These are phyloP conservation scores for Ara ararauna DNA, from an alignment of 2,797 vertebrate species.

Conservation along the genomic window DNA sequence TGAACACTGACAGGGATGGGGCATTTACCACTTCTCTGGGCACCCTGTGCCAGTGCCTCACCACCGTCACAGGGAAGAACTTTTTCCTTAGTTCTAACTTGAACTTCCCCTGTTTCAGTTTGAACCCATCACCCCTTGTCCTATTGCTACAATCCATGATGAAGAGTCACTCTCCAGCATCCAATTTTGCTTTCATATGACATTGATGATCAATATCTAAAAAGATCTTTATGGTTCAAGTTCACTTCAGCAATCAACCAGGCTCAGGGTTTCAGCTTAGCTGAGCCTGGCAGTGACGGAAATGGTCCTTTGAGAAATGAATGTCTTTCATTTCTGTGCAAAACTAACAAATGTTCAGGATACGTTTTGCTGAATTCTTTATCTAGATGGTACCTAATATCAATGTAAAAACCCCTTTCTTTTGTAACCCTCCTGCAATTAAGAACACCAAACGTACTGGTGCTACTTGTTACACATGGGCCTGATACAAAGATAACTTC, in stretches of 20 bases:
- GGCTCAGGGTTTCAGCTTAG: neutral
- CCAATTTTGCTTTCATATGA: neutral
- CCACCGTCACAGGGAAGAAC: no score
- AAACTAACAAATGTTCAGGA: neutral
- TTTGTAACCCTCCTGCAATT: neutral
- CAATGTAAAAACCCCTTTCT: neutral
- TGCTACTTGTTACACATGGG: neutral
- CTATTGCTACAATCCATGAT: neutral
- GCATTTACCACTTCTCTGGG: no score
- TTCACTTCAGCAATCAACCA: neutral
- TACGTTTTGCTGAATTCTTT: neutral
- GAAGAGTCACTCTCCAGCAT: neutral
- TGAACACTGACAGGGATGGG: no score
- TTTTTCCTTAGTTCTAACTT: neutral
- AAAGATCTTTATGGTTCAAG: neutral
- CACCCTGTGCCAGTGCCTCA: no score
- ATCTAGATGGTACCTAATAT: neutral
- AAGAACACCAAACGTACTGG: neutral
- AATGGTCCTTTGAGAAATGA: slow-evolving; percentile 24
- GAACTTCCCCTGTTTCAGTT: neutral
- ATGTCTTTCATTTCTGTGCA: neutral
- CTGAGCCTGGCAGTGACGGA: neutral
- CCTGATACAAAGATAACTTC: neutral
- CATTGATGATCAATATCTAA: neutral
- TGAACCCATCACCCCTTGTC: neutral